Conservation (phyloP, 1,140 invertebrate genomes). For the Epicauta chinensis region DNA sequence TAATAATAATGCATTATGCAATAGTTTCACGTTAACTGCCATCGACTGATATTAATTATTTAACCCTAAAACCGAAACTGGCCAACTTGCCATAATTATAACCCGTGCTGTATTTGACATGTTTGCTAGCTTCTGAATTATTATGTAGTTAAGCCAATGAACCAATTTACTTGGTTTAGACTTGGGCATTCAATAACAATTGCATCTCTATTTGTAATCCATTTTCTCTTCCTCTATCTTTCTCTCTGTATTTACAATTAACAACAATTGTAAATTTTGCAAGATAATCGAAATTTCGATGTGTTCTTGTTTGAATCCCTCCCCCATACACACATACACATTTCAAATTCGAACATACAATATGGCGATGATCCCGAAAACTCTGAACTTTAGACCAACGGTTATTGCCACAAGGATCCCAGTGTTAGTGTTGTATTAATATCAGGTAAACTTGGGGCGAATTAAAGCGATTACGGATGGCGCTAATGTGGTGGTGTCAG, state of each 20-base stretch:
- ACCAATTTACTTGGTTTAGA: conserved; percentile 18
- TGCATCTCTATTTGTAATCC: no score
- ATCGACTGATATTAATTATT: conserved; percentile 21
- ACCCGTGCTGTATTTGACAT: conserved; percentile 15
- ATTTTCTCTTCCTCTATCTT: no score
- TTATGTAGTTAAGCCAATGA: conserved; percentile 24
- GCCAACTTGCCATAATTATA: conserved; percentile 19
- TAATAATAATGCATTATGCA: conserved; percentile 12
- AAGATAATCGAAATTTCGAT: no score
- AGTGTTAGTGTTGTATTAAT: no score
- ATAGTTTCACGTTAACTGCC: conserved; percentile 12
- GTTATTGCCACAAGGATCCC: no score
- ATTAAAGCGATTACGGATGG: conserved; percentile 28
- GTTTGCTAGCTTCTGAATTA: conserved; percentile 21
- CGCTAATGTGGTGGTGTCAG: conserved; percentile 25
- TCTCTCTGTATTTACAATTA: no score
- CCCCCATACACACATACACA: no score
- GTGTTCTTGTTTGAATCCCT: no score
- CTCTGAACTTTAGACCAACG: no score
- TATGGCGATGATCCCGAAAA: no score
- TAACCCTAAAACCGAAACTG: conserved; percentile 13
- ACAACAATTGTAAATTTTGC: no score
- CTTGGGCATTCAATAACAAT: conserved; percentile 1
- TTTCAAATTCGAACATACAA: no score
- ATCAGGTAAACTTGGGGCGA: conserved; percentile 27